Evolutionary conservation across 2,113 vertebrate genomes (phyloP), one percentile per base, ranked within the genome.

Genomic region (Platichthys stellatus): DNA sequence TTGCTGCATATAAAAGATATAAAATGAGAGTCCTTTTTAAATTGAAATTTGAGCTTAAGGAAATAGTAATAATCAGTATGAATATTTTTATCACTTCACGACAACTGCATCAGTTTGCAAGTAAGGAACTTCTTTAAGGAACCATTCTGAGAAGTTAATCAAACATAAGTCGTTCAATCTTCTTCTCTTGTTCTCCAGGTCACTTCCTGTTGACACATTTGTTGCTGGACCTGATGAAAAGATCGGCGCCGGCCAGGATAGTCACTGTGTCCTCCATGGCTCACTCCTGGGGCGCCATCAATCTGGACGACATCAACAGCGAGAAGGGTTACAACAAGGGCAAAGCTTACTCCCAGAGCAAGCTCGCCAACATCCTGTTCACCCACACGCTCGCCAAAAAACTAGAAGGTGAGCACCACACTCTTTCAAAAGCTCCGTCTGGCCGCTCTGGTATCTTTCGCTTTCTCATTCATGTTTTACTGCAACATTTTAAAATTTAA

Each of bases 291-390:
- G 89, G 94, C 47, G 69, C 78, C 78, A 95, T 96, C 57, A 92
- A 92, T 3, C 85, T 96, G 68, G 93, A 96, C 0, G 95, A 96
- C 90, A 85, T 95, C 53, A 95, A 96, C 88, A 95, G 94, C 18
- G 95, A 96, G 90, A 94, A 93, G 83, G 77, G 72, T 15, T 96
- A 96, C 49, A 35, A 92, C 81, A 88, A 94, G 73, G 54, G 11
- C 1, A 76, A 56, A 31, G 94, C 94, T 6, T 96, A 96, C 56
- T 58, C 89, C 3, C 95, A 96, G 89, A 96, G 95, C 90, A 96
- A 96, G 72, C 93, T 96, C 0, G 95, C 95, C 40, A 96, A 96
- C 6, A 12, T 96, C 72, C 90, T 96, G 40, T 95, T 93, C 82
- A 93, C 90, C n/a, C 92, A 63, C 65, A 89, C 90, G 0, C 72